Evolutionary conservation across 2,888 invertebrate species (phyloP), one percentile per base, ranked within the genome.

Genomic region (Spisula solida): DNA sequence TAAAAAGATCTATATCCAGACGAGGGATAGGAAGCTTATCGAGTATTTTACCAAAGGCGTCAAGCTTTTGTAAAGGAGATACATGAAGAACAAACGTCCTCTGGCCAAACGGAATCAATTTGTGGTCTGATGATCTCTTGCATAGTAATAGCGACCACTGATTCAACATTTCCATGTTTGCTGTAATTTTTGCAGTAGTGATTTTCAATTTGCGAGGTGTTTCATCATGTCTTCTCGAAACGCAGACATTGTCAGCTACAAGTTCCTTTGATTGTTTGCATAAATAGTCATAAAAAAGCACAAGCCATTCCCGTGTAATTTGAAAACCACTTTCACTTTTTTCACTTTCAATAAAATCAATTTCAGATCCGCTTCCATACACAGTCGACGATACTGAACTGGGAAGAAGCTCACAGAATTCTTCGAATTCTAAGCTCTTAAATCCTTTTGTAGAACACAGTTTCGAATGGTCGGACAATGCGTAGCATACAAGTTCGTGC

Each of bases 131-230:
- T 51, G 34, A 20, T 31, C 75, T 20, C n/a, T 51, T 51, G 31
- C 84, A 84, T 10, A 75, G 78, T 48, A 84, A 84, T 8, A 84
- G 47, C 0, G 75, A 78, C 84, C 84, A 84, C 18, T 84, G 14
- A 25, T 51, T 14, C 29, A 84, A 34, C 18, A 29, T 16, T 25
- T 81, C 25, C 25, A 81, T 51, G 31, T 81, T 25, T 0, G 6
- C 6, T 16, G 51, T 34, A 20, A 78, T 34, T 78, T 41, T 78
- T 34, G 31, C 78, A 18, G 31, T 47, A 78, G 20, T 47, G n/a
- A 47, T 78, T 34, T 78, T 34, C 25, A 66, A 25, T 25, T 6
- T 66, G 60, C 25, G 0, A 25, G 10, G 20, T 25, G 6, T 25
- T 66, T 66, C 60, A 20, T 29, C 31, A 34, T 16, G 34, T 8